Evolutionary conservation across 2,888 invertebrate genomes (phyloP).

Genomic region (Agrochola lychnidis): DNA sequence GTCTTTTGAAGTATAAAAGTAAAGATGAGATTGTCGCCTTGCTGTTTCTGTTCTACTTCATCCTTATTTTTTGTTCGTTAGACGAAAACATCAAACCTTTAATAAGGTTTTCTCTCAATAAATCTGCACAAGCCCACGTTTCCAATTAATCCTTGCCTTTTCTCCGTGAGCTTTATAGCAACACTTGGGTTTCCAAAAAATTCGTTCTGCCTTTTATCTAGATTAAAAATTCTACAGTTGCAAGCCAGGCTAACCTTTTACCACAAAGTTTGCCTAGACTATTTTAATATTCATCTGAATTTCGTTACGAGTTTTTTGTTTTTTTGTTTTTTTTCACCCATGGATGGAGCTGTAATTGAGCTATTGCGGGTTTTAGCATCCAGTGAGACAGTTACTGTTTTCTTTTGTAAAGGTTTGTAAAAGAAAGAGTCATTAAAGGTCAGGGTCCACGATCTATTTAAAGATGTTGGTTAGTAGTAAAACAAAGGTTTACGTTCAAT

Average conservation of each 20-base stretch:
- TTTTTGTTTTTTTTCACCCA: no score
- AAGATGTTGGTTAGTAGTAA: constrained; percentile 17
- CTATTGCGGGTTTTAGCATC: constrained; percentile 9
- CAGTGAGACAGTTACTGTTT: not conserved
- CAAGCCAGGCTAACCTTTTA: constrained; percentile 42
- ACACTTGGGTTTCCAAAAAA: constrained; percentile 55
- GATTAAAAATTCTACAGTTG: constrained; percentile 69
- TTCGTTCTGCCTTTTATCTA: constrained; percentile 66
- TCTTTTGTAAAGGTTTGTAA: constrained; percentile 1
- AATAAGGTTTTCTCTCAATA: constrained; percentile 22
- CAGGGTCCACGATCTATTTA: constrained; percentile 7
- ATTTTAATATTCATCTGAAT: constrained; percentile 58
- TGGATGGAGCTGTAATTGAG: constrained; percentile 24
- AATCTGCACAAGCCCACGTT: constrained; percentile 53
- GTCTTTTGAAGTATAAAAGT: constrained; percentile 35
- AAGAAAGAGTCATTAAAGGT: constrained; percentile 14
- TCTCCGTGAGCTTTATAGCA: constrained; percentile 44
- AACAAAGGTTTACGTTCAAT: constrained; percentile 28
- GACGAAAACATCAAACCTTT: constrained; percentile 14
- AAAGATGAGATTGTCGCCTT: constrained; percentile 16
- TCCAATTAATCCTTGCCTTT: constrained; percentile 66
- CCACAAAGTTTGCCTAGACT: constrained; percentile 42
- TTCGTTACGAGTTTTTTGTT: constrained; percentile 44
- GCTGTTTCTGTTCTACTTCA: constrained; percentile 12
- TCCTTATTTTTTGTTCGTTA: constrained; percentile 30